phyloP scores from a whole-genome alignment of 2,113 vertebrate species.

The Saguinus midas region DNA sequence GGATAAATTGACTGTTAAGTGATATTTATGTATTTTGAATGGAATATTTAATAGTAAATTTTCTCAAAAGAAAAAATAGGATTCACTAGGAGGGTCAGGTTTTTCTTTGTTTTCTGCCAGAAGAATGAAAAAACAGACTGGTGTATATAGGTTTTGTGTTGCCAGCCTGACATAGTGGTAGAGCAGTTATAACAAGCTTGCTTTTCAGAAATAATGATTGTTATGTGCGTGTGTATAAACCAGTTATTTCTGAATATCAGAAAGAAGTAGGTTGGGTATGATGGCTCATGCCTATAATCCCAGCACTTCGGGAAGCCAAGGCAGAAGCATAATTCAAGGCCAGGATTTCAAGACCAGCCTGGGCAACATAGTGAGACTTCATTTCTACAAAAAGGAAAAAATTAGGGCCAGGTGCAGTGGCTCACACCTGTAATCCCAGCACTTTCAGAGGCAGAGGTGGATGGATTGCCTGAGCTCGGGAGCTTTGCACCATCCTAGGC shows the following conservation, averaged over 20 bases:
- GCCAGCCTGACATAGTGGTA: background rate
- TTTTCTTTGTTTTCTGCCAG: background rate
- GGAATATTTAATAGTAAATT: conserved; percentile 38
- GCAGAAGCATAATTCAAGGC: too few species aligned
- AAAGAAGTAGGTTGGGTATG: background rate
- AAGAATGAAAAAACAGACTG: background rate
- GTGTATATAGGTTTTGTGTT: conserved; percentile 35
- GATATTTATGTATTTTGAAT: background rate
- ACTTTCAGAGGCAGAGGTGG: too few species aligned
- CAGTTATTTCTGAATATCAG: conserved; percentile 36
- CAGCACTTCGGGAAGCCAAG: too few species aligned
- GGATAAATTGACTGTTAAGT: background rate
- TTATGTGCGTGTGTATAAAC: background rate
- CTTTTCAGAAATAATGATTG: background rate
- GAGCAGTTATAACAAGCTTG: background rate
- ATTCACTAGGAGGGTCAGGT: background rate
- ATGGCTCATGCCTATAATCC: too few species aligned
- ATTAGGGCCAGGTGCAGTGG: too few species aligned
- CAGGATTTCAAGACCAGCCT: too few species aligned
- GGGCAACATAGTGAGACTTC: too few species aligned
- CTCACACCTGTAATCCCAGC: too few species aligned
- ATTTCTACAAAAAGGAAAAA: too few species aligned
- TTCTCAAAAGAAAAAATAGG: background rate
- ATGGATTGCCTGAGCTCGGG: too few species aligned
- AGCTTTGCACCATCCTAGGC: too few species aligned